A percentile compares a stretch with the other conserved stretches of the same genome.
These are phyloP conservation scores for Oryzias woworae DNA, from an alignment of 2,113 vertebrate species.

Conservation along the genomic window DNA sequence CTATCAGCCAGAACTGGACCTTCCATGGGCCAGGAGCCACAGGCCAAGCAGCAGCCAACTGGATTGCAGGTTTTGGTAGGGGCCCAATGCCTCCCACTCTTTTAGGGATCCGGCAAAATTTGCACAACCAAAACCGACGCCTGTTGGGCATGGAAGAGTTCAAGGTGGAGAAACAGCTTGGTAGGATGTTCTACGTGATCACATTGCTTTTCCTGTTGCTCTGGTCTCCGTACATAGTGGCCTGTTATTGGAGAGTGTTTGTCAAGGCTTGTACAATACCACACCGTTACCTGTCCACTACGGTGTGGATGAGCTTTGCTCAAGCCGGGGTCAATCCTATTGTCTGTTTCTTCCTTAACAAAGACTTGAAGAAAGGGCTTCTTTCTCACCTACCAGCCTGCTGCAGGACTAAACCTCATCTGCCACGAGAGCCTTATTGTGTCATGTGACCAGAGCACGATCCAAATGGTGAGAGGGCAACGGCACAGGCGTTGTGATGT, in stretches of 20 bases:
- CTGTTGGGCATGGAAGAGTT: slow-evolving; percentile 95
- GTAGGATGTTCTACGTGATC: slow-evolving; percentile 98
- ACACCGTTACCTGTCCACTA: slow-evolving; percentile 89
- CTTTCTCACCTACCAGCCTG: slow-evolving; percentile 89
- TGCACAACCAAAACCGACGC: slow-evolving; percentile 86
- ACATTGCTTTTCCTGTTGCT: slow-evolving; percentile 91
- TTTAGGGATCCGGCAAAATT: slow-evolving; percentile 90
- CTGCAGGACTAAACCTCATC: slow-evolving; percentile 80
- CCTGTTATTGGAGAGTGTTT: slow-evolving; percentile 92
- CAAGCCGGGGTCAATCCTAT: slow-evolving; percentile 94
- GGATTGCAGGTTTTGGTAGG: slow-evolving; percentile 95
- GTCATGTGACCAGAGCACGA: slow-evolving; percentile 75
- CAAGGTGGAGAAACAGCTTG: slow-evolving; percentile 94
- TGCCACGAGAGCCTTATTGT: slow-evolving; percentile 86
- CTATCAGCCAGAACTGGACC: slow-evolving; percentile 98
- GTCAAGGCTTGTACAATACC: slow-evolving; percentile 84
- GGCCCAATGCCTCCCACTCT: slow-evolving; percentile 94
- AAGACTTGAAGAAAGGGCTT: slow-evolving; percentile 89
- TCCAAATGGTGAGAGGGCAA: too few relatives aligned
- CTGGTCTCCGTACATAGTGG: slow-evolving; percentile 93
- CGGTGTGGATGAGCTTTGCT: slow-evolving; percentile 95
- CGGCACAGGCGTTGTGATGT: too few relatives aligned
- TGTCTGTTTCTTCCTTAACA: slow-evolving; percentile 93
- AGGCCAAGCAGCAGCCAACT: slow-evolving; percentile 94
- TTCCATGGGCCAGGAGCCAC: slow-evolving; percentile 96